phyloP scores from a whole-genome alignment of 2,113 vertebrate genomes.

The Aphelocoma coerulescens region DNA sequence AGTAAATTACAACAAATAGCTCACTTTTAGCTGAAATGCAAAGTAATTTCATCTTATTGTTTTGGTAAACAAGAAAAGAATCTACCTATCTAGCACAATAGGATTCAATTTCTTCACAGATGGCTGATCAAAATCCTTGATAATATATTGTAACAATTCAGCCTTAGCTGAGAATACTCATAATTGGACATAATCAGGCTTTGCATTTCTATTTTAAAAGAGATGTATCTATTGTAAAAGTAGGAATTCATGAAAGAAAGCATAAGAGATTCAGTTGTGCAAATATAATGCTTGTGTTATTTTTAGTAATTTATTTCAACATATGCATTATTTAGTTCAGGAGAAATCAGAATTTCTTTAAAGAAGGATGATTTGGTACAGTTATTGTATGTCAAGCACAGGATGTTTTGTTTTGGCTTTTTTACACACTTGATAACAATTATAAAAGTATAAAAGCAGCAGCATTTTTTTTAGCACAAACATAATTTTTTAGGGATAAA shows the following conservation, averaged over 20 bases:
- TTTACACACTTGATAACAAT: neutral
- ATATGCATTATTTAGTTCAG: neutral
- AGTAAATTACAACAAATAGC: neutral
- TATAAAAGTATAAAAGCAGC: neutral
- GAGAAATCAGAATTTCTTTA: neutral
- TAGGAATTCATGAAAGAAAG: neutral
- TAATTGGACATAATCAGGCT: neutral
- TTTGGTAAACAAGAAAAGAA: neutral
- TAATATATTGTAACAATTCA: neutral
- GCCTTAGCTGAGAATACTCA: neutral
- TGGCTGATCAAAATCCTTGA: neutral
- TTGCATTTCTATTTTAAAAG: neutral
- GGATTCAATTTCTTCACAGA: neutral
- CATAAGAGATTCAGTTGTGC: neutral
- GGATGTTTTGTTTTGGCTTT: neutral
- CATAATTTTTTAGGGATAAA: neutral
- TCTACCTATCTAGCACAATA: neutral
- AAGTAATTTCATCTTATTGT: neutral
- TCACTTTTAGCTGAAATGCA: neutral
- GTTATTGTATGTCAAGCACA: neutral
- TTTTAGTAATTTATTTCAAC: neutral
- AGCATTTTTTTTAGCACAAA: neutral
- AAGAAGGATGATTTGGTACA: neutral
- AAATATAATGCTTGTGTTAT: neutral
- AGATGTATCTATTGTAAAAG: neutral